Evolutionary conservation across 2,113 vertebrate genomes (phyloP), one percentile per base, ranked within the genome.

Genomic region (Cynoglossus semilaevis): DNA sequence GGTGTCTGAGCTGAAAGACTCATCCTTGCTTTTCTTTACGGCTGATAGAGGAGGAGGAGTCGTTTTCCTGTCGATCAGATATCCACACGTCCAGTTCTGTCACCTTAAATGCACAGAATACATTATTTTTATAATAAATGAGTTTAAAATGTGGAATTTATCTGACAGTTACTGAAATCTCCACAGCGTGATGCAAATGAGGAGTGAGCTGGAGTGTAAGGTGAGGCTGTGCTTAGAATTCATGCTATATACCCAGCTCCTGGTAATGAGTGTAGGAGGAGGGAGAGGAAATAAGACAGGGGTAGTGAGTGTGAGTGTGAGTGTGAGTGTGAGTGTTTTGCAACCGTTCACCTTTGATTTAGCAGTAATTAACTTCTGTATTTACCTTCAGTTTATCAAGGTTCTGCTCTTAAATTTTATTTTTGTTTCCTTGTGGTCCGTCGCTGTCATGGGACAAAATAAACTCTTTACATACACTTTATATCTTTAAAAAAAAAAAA

Each of bases 331-430:
- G 49, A 68, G 42, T 79, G 80, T 80, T 81, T 81, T 80, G 84
- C 78, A 82, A 77, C 73, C 76, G 70, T 76, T 82, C 79, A 79
- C 81, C 83, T 89, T 78, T 85, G 84, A 87, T 88, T 88, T 87
- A 79, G 74, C 76, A 74, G 82, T 82, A 87, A 89, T 87, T 85
- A 29, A 85, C 72, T 70, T 70, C 67, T 81, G 79, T 76, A 80
- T 84, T 84, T 84, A 85, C 81, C 78, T 79, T 83, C 68, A 85
- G 66, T 77, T 72, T 82, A 76, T 80, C 58, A 74, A 83, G 81
- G 73, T 75, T 83, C 82, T 81, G 84, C 80, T 82, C 53, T 75
- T 76, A 81, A 88, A 85, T 85, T 81, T 77, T 76, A 87, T 89
- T 85, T 74, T 69, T 83, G 80, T 29, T 29, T 29, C 67, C 83